These are phyloP conservation scores for Slavum lentiscoides DNA, from an alignment of 2,888 invertebrate genomes.

Conservation along the genomic window DNA sequence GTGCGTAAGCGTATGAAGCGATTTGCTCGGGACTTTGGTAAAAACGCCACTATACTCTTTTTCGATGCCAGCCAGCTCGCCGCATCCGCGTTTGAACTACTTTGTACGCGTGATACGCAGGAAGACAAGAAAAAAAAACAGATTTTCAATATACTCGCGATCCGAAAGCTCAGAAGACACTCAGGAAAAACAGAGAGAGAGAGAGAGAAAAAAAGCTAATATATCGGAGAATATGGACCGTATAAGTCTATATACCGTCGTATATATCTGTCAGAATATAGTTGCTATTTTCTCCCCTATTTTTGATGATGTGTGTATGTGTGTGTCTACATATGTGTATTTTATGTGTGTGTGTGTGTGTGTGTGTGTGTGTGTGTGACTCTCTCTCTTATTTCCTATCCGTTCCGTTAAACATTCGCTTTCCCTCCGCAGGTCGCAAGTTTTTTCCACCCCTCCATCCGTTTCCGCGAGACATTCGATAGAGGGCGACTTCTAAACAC, in stretches of 20 bases:
- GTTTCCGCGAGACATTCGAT: constrained; percentile 18
- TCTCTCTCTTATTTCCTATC: constrained; percentile 12
- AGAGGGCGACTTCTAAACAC: constrained; percentile 40
- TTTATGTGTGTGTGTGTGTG: too few relatives aligned
- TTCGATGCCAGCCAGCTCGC: neutral
- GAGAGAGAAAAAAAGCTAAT: constrained; percentile 30
- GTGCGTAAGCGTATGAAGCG: too few relatives aligned
- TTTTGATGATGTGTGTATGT: neutral
- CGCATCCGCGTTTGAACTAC: neutral
- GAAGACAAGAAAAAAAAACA: constrained; percentile 22
- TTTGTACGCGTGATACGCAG: neutral
- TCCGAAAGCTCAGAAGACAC: neutral
- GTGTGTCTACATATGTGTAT: too few relatives aligned
- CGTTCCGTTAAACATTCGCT: neutral
- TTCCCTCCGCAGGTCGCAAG: neutral
- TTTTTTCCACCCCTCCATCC: neutral
- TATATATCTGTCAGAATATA: constrained; percentile 11
- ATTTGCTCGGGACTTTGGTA: too few relatives aligned
- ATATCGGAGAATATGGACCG: constrained; percentile 7
- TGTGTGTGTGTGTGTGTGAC: too few relatives aligned
- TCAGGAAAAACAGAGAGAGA: neutral
- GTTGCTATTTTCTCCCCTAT: constrained; percentile 28
- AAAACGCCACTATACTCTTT: neutral
- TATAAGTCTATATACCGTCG: constrained; percentile 4
- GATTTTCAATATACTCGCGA: constrained; percentile 8